Conservation (phyloP, 2,888 invertebrate genomes). For the Tetropium fuscum region DNA sequence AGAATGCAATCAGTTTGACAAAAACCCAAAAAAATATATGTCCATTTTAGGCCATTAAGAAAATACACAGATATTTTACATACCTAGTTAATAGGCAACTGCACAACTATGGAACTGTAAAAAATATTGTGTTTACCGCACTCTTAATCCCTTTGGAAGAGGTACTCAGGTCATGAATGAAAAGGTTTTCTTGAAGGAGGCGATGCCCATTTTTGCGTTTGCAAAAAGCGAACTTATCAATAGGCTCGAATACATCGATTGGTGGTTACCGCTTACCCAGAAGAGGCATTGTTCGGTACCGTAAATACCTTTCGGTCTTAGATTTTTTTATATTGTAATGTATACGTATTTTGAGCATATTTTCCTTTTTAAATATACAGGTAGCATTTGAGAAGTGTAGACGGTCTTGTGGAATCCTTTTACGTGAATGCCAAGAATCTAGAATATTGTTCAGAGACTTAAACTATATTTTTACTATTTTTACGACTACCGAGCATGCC, state of each 20-base stretch:
- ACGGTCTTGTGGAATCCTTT: too few species aligned
- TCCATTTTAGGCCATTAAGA: too few species aligned
- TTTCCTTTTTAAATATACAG: constrained; percentile 2
- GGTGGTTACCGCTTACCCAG: constrained; percentile 15
- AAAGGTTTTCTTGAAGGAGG: constrained; percentile 59
- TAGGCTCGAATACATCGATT: constrained; percentile 14
- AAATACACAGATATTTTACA: neutral
- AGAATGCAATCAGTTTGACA: too few species aligned
- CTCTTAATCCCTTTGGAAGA: constrained; percentile 55
- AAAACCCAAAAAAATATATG: too few species aligned
- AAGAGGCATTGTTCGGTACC: constrained; percentile 10
- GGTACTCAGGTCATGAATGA: constrained; percentile 60
- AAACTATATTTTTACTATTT: too few species aligned
- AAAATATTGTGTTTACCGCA: too few species aligned
- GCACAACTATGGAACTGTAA: too few species aligned
- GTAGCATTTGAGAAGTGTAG: too few species aligned
- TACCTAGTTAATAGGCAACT: neutral
- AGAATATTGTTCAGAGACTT: too few species aligned
- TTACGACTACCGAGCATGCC: too few species aligned
- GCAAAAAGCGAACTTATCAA: constrained; percentile 45
- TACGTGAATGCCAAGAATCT: too few species aligned
- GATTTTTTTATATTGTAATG: constrained; percentile 4
- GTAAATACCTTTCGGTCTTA: constrained; percentile 1
- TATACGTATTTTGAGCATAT: neutral
- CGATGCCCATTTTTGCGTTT: constrained; percentile 62